Base-by-base conservation (phyloP, 1,140 invertebrate genomes). In the Cydia strobilella region DNA sequence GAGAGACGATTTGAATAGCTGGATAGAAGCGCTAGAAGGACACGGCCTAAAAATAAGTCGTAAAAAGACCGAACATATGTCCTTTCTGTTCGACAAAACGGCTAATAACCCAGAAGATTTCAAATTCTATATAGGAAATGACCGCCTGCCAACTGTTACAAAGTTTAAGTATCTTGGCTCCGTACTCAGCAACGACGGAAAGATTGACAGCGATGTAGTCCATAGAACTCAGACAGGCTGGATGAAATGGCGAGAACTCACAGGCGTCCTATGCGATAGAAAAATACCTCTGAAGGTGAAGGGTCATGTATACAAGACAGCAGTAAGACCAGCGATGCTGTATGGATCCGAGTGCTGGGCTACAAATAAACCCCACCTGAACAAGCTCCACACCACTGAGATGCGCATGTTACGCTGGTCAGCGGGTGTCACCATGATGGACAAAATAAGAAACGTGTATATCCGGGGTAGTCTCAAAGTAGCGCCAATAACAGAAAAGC, bases 361-460 rank as follows among this genome's bases (percentile, higher is more conserved):
- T n/a, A n/a, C n/a, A n/a, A n/a, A n/a, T n/a, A n/a, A n/a, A n/a
- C n/a, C n/a, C n/a, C n/a, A n/a, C n/a, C n/a, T n/a, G n/a, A n/a
- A n/a, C n/a, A n/a, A n/a, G n/a, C n/a, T n/a, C n/a, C n/a, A n/a
- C n/a, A n/a, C n/a, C n/a, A n/a, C n/a, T n/a, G n/a, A n/a, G n/a
- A n/a, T 65, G 62, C 62, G 62, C 45, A 65, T 25, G 62, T 15
- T 25, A 65, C 62, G 62, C 62, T 65, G 62, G 62, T 65, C 62
- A 23, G 62, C 62, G 62, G 62, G 62, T 31, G 62, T 65, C 62
- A 65, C 12, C 20, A 31, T 65, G 20, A 23, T 65, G 27, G 62
- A 65, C 62, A 48, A 48, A 4, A 48, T 48, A 12, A 48, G 13
- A 13, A 63, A 66, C 23, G 45, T 66, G 74, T 12, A 48, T 48